A percentile compares a stretch with the other conserved stretches of the same genome.
These are phyloP conservation scores for Scytalopus superciliaris DNA, from an alignment of 2,113 vertebrate species.

Conservation along the genomic window DNA sequence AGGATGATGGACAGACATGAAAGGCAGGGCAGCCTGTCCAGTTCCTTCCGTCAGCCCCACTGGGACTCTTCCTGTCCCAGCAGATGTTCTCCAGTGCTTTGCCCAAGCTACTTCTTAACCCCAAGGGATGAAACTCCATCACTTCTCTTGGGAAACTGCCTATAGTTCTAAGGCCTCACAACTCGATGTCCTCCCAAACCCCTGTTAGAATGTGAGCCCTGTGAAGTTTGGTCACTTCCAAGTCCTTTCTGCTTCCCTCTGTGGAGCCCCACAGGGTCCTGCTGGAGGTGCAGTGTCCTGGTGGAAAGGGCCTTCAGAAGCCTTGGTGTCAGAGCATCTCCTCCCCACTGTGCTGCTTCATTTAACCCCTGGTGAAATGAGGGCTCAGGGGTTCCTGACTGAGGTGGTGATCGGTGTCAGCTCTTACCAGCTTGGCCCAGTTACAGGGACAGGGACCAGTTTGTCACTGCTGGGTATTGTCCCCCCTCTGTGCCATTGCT, in stretches of 20 bases:
- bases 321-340: background rate
- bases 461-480: too few species aligned
- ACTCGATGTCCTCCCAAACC: background rate
- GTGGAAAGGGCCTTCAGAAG: background rate
- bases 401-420: background rate
- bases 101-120: background rate
- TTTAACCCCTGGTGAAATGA: background rate
- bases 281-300: background rate
- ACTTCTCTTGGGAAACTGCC: background rate
- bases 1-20: slow-evolving; percentile 37
- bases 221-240: background rate
- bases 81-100: slow-evolving; percentile 15
- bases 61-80: slow-evolving; percentile 7
- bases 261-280: background rate
- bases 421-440: background rate
- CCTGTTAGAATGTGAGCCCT: background rate
- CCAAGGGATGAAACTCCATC: background rate
- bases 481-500: too few species aligned
- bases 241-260: background rate
- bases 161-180: background rate
- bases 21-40: background rate
- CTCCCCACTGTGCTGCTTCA: background rate
- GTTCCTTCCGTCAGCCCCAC: background rate
- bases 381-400: background rate
- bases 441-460: too few species aligned